Conservation (phyloP, 2,888 invertebrate genomes). For the Strigamia maritima region DNA sequence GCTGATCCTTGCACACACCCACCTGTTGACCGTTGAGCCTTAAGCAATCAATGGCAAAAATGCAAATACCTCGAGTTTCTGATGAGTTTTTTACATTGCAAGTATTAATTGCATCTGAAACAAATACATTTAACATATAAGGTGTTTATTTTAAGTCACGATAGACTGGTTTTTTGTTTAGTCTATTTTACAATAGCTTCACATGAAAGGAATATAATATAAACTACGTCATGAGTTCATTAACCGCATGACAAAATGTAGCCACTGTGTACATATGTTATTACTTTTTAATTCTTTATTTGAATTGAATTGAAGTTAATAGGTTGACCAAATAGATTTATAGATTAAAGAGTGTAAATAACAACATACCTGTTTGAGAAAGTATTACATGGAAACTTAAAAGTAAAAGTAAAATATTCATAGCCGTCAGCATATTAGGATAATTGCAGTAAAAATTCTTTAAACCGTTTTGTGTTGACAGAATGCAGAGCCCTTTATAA, state of each 20-base stretch:
- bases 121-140: neutral
- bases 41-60: neutral
- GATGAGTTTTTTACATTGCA: neutral
- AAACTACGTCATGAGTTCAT: neutral
- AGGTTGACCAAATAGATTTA: neutral
- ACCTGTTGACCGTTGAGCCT: conserved; percentile 5
- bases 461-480: too few relatives aligned
- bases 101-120: neutral
- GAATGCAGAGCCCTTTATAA: too few relatives aligned
- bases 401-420: neutral
- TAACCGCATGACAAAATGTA: neutral
- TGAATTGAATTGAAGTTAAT: neutral
- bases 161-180: neutral
- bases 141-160: neutral
- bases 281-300: neutral
- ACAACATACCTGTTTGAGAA: conserved; percentile 24
- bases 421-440: neutral
- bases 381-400: neutral
- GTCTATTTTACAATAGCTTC: neutral
- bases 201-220: neutral
- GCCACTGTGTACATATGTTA: neutral
- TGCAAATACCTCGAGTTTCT: conserved; percentile 1
- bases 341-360: neutral
- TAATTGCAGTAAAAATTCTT: neutral
- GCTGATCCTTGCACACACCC: neutral